Evolutionary conservation across 2,113 vertebrate species (phyloP).

Genomic region (Atractosteus spatula): DNA sequence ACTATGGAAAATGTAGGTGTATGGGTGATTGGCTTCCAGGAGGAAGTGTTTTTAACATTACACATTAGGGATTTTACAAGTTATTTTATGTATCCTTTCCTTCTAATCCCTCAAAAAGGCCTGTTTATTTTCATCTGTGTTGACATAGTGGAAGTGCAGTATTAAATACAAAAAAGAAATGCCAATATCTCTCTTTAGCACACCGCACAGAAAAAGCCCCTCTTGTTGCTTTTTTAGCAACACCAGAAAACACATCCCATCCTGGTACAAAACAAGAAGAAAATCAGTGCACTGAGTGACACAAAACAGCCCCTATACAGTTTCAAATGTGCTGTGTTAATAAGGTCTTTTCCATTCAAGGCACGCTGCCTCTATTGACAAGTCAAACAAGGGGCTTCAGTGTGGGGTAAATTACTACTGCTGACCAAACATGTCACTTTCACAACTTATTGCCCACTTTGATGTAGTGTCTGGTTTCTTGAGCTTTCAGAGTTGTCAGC

Average conservation of each 20-base stretch:
- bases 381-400: conserved; percentile 43
- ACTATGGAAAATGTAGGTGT: too few relatives aligned
- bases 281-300: not conserved
- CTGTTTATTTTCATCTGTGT: too few relatives aligned
- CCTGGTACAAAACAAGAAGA: not conserved
- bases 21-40: too few relatives aligned
- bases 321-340: conserved; percentile 36
- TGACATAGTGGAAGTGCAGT: too few relatives aligned
- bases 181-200: too few relatives aligned
- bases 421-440: conserved; percentile 50
- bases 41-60: too few relatives aligned
- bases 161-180: too few relatives aligned
- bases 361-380: conserved; percentile 40
- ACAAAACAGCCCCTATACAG: conserved; percentile 16
- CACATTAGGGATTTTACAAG: too few relatives aligned
- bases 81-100: too few relatives aligned
- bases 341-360: conserved; percentile 42
- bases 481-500: conserved; percentile 15
- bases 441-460: conserved; percentile 35
- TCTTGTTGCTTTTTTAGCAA: not conserved
- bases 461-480: conserved; percentile 31
- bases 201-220: not conserved
- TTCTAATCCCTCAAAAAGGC: too few relatives aligned
- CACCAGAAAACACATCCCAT: not conserved
- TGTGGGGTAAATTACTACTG: conserved; percentile 42